phyloP scores from a whole-genome alignment of 2,888 invertebrate species.

The Pterostichus niger region DNA sequence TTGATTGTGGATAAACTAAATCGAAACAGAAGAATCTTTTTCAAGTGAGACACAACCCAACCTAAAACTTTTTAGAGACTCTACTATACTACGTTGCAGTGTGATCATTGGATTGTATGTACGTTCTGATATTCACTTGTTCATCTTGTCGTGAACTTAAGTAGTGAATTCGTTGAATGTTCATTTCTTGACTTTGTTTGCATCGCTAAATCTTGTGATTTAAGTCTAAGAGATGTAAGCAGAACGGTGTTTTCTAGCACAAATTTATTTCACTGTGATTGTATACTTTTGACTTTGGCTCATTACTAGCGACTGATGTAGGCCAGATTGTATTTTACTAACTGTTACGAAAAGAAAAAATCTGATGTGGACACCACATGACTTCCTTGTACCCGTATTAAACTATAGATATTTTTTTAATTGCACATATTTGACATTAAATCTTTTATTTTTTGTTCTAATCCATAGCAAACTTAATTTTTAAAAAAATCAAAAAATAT shows the following conservation, averaged over 20 bases:
- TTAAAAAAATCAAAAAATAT: too few species aligned
- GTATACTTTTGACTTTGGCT: neutral
- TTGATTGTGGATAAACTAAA: too few species aligned
- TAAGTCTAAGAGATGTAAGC: constrained; percentile 34
- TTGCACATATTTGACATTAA: too few species aligned
- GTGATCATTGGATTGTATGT: constrained; percentile 36
- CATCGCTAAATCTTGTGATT: constrained; percentile 43
- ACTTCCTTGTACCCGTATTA: too few species aligned
- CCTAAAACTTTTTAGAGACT: constrained; percentile 16
- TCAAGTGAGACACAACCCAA: neutral
- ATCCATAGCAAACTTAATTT: too few species aligned
- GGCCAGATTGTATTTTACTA: too few species aligned
- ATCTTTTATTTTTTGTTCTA: too few species aligned
- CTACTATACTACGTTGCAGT: constrained; percentile 29
- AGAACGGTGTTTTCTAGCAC: constrained; percentile 23
- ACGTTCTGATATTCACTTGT: constrained; percentile 50
- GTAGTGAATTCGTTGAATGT: constrained; percentile 30
- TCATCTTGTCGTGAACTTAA: constrained; percentile 51
- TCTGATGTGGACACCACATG: too few species aligned
- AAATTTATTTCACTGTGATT: constrained; percentile 44
- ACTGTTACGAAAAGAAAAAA: too few species aligned
- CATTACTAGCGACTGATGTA: too few species aligned
- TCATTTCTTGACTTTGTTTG: constrained; percentile 7
- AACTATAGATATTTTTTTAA: too few species aligned
- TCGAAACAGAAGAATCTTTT: neutral